Evolutionary conservation across 2,797 vertebrate genomes (phyloP).

Genomic region (Gallirallus australis): DNA sequence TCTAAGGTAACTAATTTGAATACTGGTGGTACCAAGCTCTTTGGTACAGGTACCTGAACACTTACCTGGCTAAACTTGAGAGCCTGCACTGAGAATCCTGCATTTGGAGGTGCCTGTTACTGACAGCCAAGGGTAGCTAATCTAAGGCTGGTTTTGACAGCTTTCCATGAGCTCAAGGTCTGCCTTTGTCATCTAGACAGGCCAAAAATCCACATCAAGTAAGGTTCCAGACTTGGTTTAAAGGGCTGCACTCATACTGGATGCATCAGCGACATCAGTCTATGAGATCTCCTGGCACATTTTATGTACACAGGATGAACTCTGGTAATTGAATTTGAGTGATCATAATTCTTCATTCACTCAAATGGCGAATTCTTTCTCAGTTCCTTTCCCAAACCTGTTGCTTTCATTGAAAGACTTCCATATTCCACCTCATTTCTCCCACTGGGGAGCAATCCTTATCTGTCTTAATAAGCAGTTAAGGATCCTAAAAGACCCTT

Average conservation of each 20-base stretch:
- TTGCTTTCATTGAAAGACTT: constrained; percentile 25
- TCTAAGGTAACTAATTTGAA: neutral
- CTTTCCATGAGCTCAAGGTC: neutral
- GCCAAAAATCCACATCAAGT: neutral
- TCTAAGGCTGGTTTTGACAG: neutral
- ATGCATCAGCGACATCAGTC: neutral
- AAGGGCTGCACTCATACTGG: neutral
- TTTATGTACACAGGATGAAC: neutral
- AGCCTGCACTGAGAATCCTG: neutral
- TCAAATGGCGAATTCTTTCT: neutral
- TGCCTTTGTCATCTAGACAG: neutral
- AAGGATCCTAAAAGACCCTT: constrained; percentile 57
- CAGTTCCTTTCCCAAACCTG: neutral
- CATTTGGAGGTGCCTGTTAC: neutral
- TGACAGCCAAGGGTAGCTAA: neutral
- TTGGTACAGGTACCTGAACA: neutral
- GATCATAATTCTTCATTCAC: neutral
- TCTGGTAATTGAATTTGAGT: neutral
- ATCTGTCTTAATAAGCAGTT: constrained; percentile 54
- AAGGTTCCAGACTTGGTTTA: neutral
- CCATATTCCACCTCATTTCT: constrained; percentile 21
- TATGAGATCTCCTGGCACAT: neutral
- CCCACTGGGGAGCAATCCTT: constrained; percentile 57
- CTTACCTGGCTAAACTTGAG: neutral
- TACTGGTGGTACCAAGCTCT: neutral